Conservation (phyloP, 2,113 vertebrate species). For the Brevimyrus niger region DNA sequence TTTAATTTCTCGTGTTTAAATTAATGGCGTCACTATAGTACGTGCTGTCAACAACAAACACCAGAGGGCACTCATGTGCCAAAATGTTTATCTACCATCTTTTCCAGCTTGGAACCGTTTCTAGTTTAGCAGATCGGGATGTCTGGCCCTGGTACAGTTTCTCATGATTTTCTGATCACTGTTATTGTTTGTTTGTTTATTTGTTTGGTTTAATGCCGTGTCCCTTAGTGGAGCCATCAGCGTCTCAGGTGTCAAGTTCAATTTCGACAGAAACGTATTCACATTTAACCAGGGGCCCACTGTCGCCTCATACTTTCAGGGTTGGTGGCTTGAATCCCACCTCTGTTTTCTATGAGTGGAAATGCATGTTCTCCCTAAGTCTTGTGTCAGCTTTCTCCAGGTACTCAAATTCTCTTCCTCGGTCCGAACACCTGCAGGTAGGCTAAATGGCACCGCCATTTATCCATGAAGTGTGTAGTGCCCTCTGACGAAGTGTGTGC, state of each 20-base stretch:
- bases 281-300: not conserved
- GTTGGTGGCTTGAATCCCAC: not conserved
- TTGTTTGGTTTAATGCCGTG: not conserved
- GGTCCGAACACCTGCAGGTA: not conserved
- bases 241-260: not conserved
- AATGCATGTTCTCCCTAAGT: not conserved
- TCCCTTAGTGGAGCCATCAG: not conserved
- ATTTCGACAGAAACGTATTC: not conserved
- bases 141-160: not conserved
- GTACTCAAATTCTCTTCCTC: not conserved
- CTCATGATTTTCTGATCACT: not conserved
- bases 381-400: not conserved
- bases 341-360: not conserved
- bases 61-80: slow-evolving; percentile 11
- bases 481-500: not conserved
- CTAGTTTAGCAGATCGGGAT: not conserved
- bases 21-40: not conserved
- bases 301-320: not conserved
- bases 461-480: not conserved
- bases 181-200: not conserved
- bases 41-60: not conserved
- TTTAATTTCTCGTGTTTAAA: not conserved
- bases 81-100: not conserved
- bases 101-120: not conserved
- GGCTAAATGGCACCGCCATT: not conserved